Conservation (phyloP, 2,888 invertebrate species). For the Zaprionus lineosus region DNA sequence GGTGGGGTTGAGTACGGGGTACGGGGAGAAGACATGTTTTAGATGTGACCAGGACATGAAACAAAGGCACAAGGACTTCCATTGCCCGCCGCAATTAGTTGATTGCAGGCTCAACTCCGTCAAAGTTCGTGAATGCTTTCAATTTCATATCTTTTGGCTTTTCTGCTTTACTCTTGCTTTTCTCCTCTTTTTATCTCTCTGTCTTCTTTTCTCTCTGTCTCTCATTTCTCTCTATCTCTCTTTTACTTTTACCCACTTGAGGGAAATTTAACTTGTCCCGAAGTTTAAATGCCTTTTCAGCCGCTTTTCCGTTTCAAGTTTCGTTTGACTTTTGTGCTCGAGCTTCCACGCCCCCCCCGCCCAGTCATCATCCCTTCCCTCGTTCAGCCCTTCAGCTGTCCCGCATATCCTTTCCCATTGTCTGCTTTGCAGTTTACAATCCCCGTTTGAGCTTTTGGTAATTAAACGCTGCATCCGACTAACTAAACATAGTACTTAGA, state of each 20-base stretch:
- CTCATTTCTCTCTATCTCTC: slow-evolving; percentile 1
- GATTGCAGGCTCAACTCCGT: slow-evolving; percentile 65
- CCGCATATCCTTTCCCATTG: not conserved
- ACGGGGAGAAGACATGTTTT: too few relatives aligned
- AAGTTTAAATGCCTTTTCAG: slow-evolving; percentile 76
- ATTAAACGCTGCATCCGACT: slow-evolving; percentile 62
- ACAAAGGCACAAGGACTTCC: slow-evolving; percentile 4
- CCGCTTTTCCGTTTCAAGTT: slow-evolving; percentile 54
- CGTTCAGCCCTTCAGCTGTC: slow-evolving; percentile 38
- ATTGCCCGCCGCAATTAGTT: slow-evolving; percentile 64
- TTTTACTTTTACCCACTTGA: slow-evolving; percentile 18
- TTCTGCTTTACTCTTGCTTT: too few relatives aligned
- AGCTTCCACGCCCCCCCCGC: slow-evolving; percentile 8
- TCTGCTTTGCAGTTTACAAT: slow-evolving; percentile 56
- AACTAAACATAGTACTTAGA: too few relatives aligned
- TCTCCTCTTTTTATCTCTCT: too few relatives aligned
- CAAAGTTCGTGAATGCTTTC: slow-evolving; percentile 70
- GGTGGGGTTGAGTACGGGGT: too few relatives aligned
- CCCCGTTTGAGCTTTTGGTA: slow-evolving; percentile 38
- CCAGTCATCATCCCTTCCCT: slow-evolving; percentile 34
- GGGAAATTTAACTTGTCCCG: slow-evolving; percentile 76
- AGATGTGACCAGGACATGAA: slow-evolving; percentile 20
- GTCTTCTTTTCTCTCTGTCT: not conserved
- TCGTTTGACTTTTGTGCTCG: slow-evolving; percentile 66
- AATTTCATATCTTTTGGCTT: slow-evolving; percentile 63